Base-by-base conservation (phyloP, 92 coral and sea anemone species). In the Hydrozoanthus gracilis region DNA sequence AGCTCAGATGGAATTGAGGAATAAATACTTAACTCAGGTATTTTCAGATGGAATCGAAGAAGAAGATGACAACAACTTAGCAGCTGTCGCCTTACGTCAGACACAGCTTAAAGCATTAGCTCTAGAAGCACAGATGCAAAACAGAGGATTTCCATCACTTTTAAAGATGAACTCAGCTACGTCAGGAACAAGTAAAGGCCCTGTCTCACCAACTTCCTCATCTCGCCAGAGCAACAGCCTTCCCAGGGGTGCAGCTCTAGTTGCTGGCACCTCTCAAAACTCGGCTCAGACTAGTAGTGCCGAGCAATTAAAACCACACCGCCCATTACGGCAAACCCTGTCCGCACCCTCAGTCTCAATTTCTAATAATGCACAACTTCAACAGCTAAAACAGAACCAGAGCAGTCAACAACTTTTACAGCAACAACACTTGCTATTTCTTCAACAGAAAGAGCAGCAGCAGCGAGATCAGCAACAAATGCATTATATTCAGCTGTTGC, bases 31-130 rank as follows among this genome's bases (percentile, higher is more conserved):
- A 4, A 96, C 91, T 86, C 95, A 96, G 68, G 93, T 92, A 20
- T 92, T 95, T 68, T 90, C 94, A 7, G 99, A 95, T 73, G 94
- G 95, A 62, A 97, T 97, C 67, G 99, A 97, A 58, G 99, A 97
- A 82, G 99, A 97, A 77, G 96, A 91, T 49, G 98, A 93, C 70
- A 84, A 87, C 78, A 95, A 88, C 65, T 91, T 93, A 49, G 90
- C 92, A 70, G 95, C 93, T 44, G 98, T 92, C 18, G 98, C 98
- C 3, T 78, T 90, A 52, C 98, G 93, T 27, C 99, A 95, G 75
- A 96, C 96, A 47, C 98, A 95, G 56, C 92, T 93, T 77, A 97
- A 97, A 84, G 94, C 93, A 69, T 87, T 97, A 61, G 97, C 99
- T 11, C 83, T 95, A 48, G 98, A 97, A 89, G 95, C 93, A 46